phyloP scores from a whole-genome alignment of 2,888 invertebrate species.

The Drosophila meridionalis region DNA sequence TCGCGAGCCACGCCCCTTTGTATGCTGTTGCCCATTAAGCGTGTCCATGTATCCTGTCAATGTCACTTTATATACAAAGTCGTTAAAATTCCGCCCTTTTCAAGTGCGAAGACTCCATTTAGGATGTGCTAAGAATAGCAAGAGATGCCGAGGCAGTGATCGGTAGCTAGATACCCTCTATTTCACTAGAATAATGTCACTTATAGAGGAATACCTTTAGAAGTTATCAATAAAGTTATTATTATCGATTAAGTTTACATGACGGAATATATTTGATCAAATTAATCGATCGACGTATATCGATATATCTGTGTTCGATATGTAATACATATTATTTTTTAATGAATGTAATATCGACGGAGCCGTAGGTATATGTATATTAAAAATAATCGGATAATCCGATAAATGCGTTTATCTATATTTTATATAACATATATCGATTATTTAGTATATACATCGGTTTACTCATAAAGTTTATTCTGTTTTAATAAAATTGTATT shows the following conservation, averaged over 20 bases:
- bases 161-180: neutral
- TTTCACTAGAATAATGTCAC: neutral
- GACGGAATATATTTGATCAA: neutral
- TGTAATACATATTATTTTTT: neutral
- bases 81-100: conserved; percentile 52
- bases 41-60: conserved; percentile 36
- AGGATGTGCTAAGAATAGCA: neutral
- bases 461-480: too few species aligned
- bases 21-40: conserved; percentile 53
- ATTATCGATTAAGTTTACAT: neutral
- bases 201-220: neutral
- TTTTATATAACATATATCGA: neutral
- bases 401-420: neutral
- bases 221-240: neutral
- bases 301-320: neutral
- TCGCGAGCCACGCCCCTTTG: conserved; percentile 53
- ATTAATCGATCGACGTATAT: neutral
- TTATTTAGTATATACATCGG: neutral
- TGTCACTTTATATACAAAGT: conserved; percentile 56
- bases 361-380: too few species aligned
- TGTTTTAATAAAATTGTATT: too few species aligned
- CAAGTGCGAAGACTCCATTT: conserved; percentile 14
- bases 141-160: neutral
- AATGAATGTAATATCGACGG: neutral
- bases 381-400: neutral